These are phyloP conservation scores for Gasteruption jaculator DNA, from an alignment of 2,888 invertebrate species.

Conservation along the genomic window DNA sequence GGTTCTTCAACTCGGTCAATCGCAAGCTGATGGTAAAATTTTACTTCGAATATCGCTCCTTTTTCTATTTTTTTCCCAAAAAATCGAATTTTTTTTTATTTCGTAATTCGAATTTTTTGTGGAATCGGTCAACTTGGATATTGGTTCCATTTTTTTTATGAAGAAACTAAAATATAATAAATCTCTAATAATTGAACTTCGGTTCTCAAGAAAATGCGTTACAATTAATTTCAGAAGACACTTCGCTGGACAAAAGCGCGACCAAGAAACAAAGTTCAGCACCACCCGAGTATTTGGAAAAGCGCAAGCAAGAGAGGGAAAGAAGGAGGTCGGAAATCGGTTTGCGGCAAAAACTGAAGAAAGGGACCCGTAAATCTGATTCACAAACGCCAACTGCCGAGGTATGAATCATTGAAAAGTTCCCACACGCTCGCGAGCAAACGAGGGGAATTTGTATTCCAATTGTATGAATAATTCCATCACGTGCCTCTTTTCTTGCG, in stretches of 20 bases:
- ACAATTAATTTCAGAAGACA: conserved; percentile 56
- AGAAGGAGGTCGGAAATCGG: conserved; percentile 64
- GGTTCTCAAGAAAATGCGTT: conserved; percentile 3
- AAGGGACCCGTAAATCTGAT: conserved; percentile 54
- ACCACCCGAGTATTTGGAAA: conserved; percentile 81
- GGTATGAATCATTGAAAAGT: conserved; percentile 26
- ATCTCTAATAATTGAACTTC: conserved; percentile 7
- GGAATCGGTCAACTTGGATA: too few relatives aligned
- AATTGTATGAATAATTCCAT: too few relatives aligned
- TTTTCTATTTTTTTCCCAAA: conserved; percentile 8
- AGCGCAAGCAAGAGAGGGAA: conserved; percentile 71
- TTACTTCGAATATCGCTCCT: neutral
- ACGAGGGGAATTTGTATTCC: neutral
- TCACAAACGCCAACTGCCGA: conserved; percentile 33
- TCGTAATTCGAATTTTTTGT: too few relatives aligned
- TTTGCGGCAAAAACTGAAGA: conserved; percentile 59
- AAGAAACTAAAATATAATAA: too few relatives aligned
- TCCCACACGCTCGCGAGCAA: neutral
- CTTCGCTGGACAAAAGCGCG: conserved; percentile 61
- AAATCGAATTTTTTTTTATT: conserved; percentile 8
- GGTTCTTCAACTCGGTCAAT: conserved; percentile 83
- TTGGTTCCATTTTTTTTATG: too few relatives aligned
- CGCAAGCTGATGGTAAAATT: conserved; percentile 62
- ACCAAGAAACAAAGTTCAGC: conserved; percentile 76
- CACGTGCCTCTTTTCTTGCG: conserved; percentile 15